A percentile compares a stretch with the other conserved stretches of the same genome.
These are phyloP conservation scores for Eulemur mongoz DNA, from an alignment of 2,797 vertebrate genomes.

Conservation along the genomic window DNA sequence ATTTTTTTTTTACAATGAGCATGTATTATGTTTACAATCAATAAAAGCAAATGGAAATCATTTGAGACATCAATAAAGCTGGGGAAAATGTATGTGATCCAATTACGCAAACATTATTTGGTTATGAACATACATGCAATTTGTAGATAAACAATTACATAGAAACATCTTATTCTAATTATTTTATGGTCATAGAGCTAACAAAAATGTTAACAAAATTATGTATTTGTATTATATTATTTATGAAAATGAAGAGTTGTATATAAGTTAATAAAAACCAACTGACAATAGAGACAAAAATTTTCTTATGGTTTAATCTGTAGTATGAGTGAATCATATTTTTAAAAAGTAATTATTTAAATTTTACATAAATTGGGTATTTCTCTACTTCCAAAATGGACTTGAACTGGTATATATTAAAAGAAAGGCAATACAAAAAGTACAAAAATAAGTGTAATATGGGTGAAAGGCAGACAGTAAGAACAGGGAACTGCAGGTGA, in stretches of 20 bases:
- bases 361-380: slow-evolving; percentile 13
- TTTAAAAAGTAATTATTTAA: slow-evolving; percentile 14
- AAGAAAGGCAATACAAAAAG: background rate
- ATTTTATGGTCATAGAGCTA: slow-evolving; percentile 35
- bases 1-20: slow-evolving; percentile 46
- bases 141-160: slow-evolving; percentile 12
- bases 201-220: slow-evolving; percentile 20
- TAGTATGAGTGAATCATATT: background rate
- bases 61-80: background rate
- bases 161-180: slow-evolving; percentile 9
- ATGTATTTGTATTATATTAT: slow-evolving; percentile 5
- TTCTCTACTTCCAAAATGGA: slow-evolving; percentile 28
- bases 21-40: slow-evolving; percentile 7
- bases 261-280: background rate
- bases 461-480: background rate
- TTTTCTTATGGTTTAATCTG: background rate
- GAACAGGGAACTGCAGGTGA: background rate
- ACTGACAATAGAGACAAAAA: background rate
- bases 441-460: background rate
- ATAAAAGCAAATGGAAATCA: background rate
- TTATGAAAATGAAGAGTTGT: slow-evolving; percentile 12
- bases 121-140: background rate
- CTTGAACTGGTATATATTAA: background rate
- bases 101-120: background rate
- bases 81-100: background rate